Evolutionary conservation across 2,797 vertebrate species (phyloP).

Genomic region (Micrastur ruficollis): DNA sequence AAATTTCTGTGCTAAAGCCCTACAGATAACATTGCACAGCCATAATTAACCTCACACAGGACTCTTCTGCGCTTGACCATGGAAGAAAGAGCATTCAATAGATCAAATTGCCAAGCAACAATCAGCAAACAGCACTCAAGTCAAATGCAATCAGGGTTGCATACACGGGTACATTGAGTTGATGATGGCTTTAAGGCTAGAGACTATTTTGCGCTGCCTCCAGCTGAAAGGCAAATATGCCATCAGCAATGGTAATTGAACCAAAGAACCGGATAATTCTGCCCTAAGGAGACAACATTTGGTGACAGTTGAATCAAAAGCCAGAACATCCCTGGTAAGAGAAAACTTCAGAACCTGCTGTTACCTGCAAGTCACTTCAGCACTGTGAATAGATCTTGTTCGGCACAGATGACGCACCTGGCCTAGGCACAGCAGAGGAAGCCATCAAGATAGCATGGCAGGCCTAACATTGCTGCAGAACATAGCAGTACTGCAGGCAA

Average conservation of each 20-base stretch:
- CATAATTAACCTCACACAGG: background rate
- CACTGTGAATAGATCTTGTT: background rate
- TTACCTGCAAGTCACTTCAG: background rate
- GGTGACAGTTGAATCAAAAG: background rate
- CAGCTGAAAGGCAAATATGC: background rate
- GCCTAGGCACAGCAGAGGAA: background rate
- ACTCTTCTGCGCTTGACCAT: background rate
- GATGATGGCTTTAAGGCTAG: background rate
- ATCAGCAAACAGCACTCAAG: background rate
- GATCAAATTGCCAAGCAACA: background rate
- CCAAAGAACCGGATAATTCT: background rate
- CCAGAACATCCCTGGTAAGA: background rate
- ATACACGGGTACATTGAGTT: background rate
- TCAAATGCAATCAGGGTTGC: background rate
- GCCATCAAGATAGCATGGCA: fast-evolving
- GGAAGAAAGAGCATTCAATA: background rate
- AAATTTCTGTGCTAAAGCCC: background rate
- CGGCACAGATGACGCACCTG: background rate
- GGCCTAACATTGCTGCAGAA: background rate
- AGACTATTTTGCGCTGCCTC: background rate
- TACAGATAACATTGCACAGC: background rate
- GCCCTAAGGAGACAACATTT: background rate
- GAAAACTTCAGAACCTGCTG: background rate
- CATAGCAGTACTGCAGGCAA: background rate
- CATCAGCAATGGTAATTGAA: background rate